Evolutionary conservation across 1,140 invertebrate species (phyloP).

Genomic region (Leptopilina boulardi): DNA sequence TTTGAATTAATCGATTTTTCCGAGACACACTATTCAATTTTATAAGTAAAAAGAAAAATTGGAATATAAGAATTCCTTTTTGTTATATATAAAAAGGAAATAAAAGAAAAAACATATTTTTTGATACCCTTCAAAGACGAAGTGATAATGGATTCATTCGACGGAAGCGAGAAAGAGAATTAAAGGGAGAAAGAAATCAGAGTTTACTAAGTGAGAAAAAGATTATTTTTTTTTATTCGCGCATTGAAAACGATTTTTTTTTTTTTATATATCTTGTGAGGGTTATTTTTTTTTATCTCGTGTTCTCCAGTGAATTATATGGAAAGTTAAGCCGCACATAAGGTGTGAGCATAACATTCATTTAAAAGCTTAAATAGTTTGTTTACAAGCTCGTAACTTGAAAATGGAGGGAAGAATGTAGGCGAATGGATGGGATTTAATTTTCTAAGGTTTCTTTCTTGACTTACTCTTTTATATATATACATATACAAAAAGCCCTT

Average conservation of each 20-base stretch:
- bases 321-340: neutral
- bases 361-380: neutral
- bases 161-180: conserved; percentile 14
- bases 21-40: too few relatives aligned
- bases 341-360: neutral
- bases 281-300: neutral
- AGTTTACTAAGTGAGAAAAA: conserved; percentile 30
- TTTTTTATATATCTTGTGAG: neutral
- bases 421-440: conserved; percentile 28
- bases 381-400: conserved; percentile 33
- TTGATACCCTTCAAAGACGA: neutral
- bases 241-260: neutral
- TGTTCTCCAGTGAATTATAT: neutral
- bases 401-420: conserved; percentile 42
- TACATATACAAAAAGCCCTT: conserved; percentile 55
- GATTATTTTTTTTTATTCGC: conserved; percentile 12
- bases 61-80: too few relatives aligned
- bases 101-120: neutral
- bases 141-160: conserved; percentile 26
- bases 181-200: conserved; percentile 29
- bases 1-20: too few relatives aligned
- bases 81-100: neutral
- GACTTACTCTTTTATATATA: conserved; percentile 52
- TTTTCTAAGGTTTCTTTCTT: conserved; percentile 57
- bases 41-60: too few relatives aligned